Percentiles rank a stretch among this genome's conserved stretches.
These are phyloP conservation scores for Diabrotica balteata DNA, from an alignment of 2,888 invertebrate species.

Conservation along the genomic window DNA sequence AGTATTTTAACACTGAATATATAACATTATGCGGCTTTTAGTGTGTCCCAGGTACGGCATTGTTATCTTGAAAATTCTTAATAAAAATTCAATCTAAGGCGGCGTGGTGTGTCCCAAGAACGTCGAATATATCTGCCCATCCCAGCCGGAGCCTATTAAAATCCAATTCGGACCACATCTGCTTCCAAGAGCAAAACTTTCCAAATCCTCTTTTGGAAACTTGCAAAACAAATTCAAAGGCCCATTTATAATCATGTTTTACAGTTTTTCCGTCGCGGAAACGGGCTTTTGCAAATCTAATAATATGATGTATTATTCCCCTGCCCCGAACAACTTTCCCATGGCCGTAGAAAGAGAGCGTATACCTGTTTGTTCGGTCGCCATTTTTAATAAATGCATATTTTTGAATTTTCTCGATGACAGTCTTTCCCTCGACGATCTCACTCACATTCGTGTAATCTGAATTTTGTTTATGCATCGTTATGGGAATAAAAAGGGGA, in stretches of 20 bases:
- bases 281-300: conserved; percentile 21
- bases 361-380: conserved; percentile 17
- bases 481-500: conserved; percentile 9
- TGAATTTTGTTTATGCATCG: conserved; percentile 17
- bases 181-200: conserved; percentile 17
- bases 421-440: conserved; percentile 21
- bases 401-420: conserved; percentile 35
- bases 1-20: too few relatives aligned
- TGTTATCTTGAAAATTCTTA: too few relatives aligned
- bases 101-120: too few relatives aligned
- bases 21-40: too few relatives aligned
- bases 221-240: conserved; percentile 27
- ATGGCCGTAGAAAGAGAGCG: not conserved
- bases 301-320: conserved; percentile 35
- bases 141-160: conserved; percentile 21
- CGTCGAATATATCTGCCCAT: not conserved
- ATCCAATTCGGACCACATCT: conserved; percentile 23
- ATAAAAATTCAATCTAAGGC: too few relatives aligned
- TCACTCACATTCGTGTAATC: conserved; percentile 8
- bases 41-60: too few relatives aligned
- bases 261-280: conserved; percentile 17
- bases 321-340: conserved; percentile 24
- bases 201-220: conserved; percentile 15
- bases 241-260: conserved; percentile 29
- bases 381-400: conserved; percentile 36